Percentiles rank a stretch among this genome's conserved stretches.
Evolutionary conservation across 2,797 vertebrate genomes (phyloP).

Genomic region (Clarias platycephalus): DNA sequence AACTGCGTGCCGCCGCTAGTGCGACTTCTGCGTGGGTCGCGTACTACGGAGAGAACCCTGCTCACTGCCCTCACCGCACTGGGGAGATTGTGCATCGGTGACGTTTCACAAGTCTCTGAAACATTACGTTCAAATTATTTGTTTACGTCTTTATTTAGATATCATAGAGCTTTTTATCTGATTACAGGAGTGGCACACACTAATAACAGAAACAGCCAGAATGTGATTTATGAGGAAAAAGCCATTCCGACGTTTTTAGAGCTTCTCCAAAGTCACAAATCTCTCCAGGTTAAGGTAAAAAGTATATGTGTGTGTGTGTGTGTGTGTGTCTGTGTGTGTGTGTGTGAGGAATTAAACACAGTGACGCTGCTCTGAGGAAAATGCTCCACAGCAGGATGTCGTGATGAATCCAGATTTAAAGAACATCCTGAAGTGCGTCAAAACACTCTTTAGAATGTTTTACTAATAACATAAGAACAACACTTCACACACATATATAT

Average conservation of each 20-base stretch:
- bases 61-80: constrained; percentile 72
- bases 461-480: not conserved
- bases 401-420: not conserved
- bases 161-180: not conserved
- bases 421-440: not conserved
- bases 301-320: not conserved
- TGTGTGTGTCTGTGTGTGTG: constrained; percentile 4
- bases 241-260: constrained; percentile 70
- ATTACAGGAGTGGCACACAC: constrained; percentile 72
- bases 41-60: constrained; percentile 69
- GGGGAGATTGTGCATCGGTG: constrained; percentile 74
- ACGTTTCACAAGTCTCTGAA: not conserved
- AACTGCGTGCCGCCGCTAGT: constrained; percentile 73
- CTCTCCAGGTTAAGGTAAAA: constrained; percentile 69
- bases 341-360: not conserved
- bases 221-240: constrained; percentile 68
- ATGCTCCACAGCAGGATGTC: not conserved
- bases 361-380: not conserved
- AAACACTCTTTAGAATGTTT: not conserved
- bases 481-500: not conserved
- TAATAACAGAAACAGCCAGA: constrained; percentile 71
- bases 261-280: constrained; percentile 67
- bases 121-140: not conserved
- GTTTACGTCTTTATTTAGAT: too few relatives aligned
- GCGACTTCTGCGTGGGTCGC: constrained; percentile 67